Evolutionary conservation across 2,888 invertebrate genomes (phyloP).

Genomic region (Tholera decimalis): DNA sequence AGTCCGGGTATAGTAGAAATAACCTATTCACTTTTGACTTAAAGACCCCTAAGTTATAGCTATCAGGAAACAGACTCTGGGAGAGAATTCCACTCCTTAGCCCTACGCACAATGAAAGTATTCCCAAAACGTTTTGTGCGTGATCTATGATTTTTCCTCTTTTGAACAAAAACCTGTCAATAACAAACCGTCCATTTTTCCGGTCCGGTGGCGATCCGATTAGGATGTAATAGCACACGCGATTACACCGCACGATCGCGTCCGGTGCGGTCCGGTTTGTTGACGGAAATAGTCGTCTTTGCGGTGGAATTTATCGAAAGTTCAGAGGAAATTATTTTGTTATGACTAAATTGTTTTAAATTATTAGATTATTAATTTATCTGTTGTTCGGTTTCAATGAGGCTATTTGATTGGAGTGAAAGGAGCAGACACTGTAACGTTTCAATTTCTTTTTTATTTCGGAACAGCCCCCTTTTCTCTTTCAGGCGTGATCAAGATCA

Average conservation of each 20-base stretch:
- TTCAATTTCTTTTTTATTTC: too few relatives aligned
- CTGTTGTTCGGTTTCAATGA: background rate
- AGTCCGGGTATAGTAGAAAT: too few relatives aligned
- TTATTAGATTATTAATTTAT: background rate
- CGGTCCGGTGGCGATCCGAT: conserved; percentile 25
- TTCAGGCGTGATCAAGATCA: too few relatives aligned
- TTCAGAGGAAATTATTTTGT: background rate
- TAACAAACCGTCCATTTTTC: conserved; percentile 10
- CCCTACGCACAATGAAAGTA: too few relatives aligned
- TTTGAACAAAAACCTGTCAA: background rate
- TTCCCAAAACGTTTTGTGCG: too few relatives aligned
- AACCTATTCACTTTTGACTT: too few relatives aligned
- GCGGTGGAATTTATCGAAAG: background rate
- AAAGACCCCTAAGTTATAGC: too few relatives aligned
- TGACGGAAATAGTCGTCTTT: conserved; percentile 34
- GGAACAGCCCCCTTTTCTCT: too few relatives aligned
- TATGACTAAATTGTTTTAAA: background rate
- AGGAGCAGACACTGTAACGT: too few relatives aligned
- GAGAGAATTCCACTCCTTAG: too few relatives aligned
- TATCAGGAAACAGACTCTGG: too few relatives aligned
- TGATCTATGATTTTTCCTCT: background rate
- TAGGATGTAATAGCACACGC: conserved; percentile 76
- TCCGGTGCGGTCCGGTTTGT: conserved; percentile 61
- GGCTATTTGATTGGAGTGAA: too few relatives aligned
- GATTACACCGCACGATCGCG: conserved; percentile 66